Evolutionary conservation across 2,888 invertebrate genomes (phyloP).

Genomic region (Epinotia demarniana): DNA sequence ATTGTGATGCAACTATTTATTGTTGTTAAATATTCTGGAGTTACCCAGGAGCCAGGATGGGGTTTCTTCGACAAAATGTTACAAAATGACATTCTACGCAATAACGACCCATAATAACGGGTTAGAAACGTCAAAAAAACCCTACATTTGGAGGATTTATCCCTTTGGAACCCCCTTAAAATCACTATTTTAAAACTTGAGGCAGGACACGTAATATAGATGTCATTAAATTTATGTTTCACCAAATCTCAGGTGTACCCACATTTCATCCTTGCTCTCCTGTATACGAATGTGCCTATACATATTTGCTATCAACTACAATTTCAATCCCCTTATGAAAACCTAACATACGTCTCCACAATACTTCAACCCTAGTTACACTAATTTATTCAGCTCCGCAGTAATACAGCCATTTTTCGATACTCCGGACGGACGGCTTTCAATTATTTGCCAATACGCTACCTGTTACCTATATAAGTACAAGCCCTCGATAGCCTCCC

Average conservation of each 20-base stretch:
- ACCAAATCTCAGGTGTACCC: background rate
- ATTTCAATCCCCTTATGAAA: constrained; percentile 3
- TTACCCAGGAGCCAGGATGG: too few relatives aligned
- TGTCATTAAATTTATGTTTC: too few relatives aligned
- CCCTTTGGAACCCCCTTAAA: too few relatives aligned
- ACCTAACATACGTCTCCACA: constrained; percentile 4
- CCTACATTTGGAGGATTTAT: too few relatives aligned
- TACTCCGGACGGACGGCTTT: constrained; percentile 58
- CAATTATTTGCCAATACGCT: constrained; percentile 77
- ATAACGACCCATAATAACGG: too few relatives aligned
- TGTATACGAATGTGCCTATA: background rate
- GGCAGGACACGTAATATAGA: too few relatives aligned
- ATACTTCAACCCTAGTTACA: constrained; percentile 22
- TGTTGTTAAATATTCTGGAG: too few relatives aligned
- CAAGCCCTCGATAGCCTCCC: constrained; percentile 70
- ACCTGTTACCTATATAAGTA: constrained; percentile 62
- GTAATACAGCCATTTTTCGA: constrained; percentile 42
- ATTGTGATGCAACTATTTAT: too few relatives aligned
- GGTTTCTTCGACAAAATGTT: too few relatives aligned
- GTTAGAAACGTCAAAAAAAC: too few relatives aligned
- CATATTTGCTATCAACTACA: background rate
- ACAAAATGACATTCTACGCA: too few relatives aligned
- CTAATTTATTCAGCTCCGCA: constrained; percentile 41
- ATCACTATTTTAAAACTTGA: too few relatives aligned
- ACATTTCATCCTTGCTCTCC: background rate